These are phyloP conservation scores for Xiphorhynchus erythropygius DNA, from an alignment of 2,797 vertebrate species.

Conservation along the genomic window DNA sequence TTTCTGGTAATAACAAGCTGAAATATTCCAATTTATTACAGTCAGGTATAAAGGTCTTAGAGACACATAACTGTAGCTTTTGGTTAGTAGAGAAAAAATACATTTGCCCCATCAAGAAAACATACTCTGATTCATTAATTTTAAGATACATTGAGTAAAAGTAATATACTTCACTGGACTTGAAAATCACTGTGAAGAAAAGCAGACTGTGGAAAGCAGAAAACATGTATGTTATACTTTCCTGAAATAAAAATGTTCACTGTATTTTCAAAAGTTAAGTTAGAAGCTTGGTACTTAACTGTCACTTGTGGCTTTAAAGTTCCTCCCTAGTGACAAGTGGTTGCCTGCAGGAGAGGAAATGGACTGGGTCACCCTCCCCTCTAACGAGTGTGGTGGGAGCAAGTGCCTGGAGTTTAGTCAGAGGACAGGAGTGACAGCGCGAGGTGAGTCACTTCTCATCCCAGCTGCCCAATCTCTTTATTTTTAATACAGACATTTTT, in stretches of 20 bases:
- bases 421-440: background rate
- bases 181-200: background rate
- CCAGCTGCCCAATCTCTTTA: conserved; percentile 6
- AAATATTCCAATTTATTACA: background rate
- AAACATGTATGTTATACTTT: rapidly evolving
- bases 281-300: background rate
- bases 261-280: background rate
- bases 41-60: background rate
- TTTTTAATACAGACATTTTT: conserved; percentile 48
- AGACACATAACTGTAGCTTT: background rate
- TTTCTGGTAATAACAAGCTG: background rate
- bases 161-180: background rate
- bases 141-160: background rate
- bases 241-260: background rate
- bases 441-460: conserved; percentile 6
- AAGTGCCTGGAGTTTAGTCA: background rate
- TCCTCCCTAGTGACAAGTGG: background rate
- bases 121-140: background rate
- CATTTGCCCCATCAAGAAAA: background rate
- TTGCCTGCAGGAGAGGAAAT: background rate
- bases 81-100: background rate
- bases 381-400: background rate
- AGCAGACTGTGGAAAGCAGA: background rate
- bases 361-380: background rate
- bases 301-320: background rate